Conservation (phyloP, 2,113 vertebrate species). For the Numenius arquata region DNA sequence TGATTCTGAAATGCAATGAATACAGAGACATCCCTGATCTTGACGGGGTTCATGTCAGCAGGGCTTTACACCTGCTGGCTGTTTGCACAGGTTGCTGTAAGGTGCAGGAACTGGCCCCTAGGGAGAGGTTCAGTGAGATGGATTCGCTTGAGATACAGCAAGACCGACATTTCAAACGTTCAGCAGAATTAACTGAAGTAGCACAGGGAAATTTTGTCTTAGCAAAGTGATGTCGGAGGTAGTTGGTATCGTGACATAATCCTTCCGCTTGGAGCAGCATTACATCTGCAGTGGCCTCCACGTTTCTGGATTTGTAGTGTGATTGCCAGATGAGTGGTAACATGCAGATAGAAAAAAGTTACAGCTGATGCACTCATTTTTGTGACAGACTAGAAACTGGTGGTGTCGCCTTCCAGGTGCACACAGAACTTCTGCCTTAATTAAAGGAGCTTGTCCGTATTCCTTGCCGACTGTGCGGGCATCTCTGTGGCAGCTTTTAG, state of each 20-base stretch:
- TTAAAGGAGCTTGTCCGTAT: neutral
- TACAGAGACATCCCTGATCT: neutral
- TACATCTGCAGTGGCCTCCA: fast-evolving
- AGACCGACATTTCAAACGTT: fast-evolving
- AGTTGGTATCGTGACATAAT: fast-evolving
- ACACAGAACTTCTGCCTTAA: neutral
- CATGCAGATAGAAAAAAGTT: neutral
- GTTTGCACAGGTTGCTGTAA: fast-evolving
- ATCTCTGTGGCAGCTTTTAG: neutral
- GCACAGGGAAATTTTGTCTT: neutral
- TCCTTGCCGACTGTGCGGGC: neutral
- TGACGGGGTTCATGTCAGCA: fast-evolving
- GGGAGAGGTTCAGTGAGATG: fast-evolving
- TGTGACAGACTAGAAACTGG: too few relatives aligned
- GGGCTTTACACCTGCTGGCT: neutral
- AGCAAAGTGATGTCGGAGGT: neutral
- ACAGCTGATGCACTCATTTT: neutral
- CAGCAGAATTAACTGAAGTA: neutral
- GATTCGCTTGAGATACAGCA: fast-evolving
- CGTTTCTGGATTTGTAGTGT: fast-evolving
- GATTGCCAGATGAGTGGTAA: too few relatives aligned
- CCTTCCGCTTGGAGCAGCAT: fast-evolving
- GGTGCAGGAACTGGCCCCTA: fast-evolving
- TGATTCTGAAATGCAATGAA: neutral
- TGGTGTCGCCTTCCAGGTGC: neutral